Conservation (phyloP, 2,113 vertebrate species). For the human region GRCh38 chr1:202840501-202841000, state of each 20-base stretch:
- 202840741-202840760: not conserved
- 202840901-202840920: not conserved
- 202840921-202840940: not conserved
- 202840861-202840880: not conserved
- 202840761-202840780: not conserved
- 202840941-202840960: not conserved
- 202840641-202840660: not conserved
- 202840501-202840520: too few relatives aligned
- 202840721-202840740: not conserved
- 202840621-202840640: not conserved
- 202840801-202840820: not conserved
- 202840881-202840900: not conserved
- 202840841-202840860: not conserved
- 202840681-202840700: not conserved
- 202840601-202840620: not conserved
- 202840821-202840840: not conserved
- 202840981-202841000: not conserved
- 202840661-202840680: not conserved
- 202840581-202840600: not conserved
- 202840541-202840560: not conserved
- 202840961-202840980: not conserved
- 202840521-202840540: not conserved
- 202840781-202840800: not conserved
- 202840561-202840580: not conserved
- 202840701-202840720: not conserved